These are phyloP conservation scores for Lasioglossum pauxillum DNA, from an alignment of 2,888 invertebrate species.

Conservation along the genomic window DNA sequence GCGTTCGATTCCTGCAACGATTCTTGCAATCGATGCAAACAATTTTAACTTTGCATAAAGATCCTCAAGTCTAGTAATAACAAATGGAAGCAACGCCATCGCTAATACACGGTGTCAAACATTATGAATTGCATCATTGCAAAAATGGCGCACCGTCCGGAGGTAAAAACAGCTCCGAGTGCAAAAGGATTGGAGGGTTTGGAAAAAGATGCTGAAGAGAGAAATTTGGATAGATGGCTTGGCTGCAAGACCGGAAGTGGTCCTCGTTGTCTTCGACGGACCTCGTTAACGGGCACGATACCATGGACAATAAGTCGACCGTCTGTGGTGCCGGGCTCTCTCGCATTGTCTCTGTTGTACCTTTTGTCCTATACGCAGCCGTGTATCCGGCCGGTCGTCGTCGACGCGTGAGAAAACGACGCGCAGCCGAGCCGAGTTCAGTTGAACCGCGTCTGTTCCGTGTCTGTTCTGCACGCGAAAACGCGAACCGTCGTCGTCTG, in stretches of 20 bases:
- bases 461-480: not conserved
- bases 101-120: no score
- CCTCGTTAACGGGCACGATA: conserved; percentile 65
- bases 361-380: conserved; percentile 42
- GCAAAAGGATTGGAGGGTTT: not conserved
- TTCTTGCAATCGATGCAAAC: no score
- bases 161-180: no score
- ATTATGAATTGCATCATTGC: not conserved
- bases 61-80: no score
- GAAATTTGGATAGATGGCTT: not conserved
- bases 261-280: conserved; percentile 60
- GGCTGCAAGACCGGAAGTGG: conserved; percentile 61
- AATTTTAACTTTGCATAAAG: no score
- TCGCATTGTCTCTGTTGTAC: conserved; percentile 60
- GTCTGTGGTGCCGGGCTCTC: conserved; percentile 29
- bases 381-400: conserved; percentile 60
- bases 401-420: conserved; percentile 68
- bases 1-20: no score
- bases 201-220: not conserved
- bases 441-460: not conserved
- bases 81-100: no score
- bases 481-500: conserved; percentile 20
- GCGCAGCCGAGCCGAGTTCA: not conserved
- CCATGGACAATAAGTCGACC: conserved; percentile 62
- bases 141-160: not conserved